A percentile compares a stretch with the other conserved stretches of the same genome.
Conservation (phyloP, 2,888 invertebrate genomes). For the Hirtodrosophila duncani region DNA sequence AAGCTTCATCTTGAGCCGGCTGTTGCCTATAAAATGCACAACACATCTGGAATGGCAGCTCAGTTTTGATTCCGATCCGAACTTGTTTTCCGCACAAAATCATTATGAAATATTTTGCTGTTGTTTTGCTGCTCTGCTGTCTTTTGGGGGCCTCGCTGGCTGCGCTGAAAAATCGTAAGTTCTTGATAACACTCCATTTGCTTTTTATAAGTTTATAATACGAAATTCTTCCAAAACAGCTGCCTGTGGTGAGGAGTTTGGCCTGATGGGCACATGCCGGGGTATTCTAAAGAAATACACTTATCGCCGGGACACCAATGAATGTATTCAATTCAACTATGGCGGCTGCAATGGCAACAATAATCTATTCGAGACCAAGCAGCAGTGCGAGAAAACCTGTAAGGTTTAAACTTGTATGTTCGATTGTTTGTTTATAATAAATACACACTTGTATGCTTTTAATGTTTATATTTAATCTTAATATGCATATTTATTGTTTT, state of each 20-base stretch:
- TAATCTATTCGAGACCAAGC: constrained; percentile 84
- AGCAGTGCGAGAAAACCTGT: constrained; percentile 82
- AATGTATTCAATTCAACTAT: constrained; percentile 86
- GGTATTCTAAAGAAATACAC: constrained; percentile 24
- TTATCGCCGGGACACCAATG: constrained; percentile 39
- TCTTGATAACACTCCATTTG: not conserved
- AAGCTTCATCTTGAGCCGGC: constrained; percentile 42
- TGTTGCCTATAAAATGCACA: constrained; percentile 48
- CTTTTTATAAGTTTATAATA: not conserved
- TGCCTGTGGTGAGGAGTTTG: constrained; percentile 51
- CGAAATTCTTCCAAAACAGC: constrained; percentile 16
- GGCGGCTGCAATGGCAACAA: constrained; percentile 86
- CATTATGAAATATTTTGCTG: constrained; percentile 56
- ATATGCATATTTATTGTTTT: constrained; percentile 25
- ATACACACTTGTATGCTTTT: constrained; percentile 10
- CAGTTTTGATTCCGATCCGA: constrained; percentile 32
- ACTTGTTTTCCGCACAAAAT: constrained; percentile 5
- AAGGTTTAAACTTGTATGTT: constrained; percentile 33
- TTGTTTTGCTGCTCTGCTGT: constrained; percentile 38
- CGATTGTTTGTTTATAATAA: constrained; percentile 13
- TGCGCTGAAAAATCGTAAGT: constrained; percentile 46
- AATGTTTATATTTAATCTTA: constrained; percentile 17
- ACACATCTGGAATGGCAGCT: constrained; percentile 1
- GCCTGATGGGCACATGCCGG: constrained; percentile 34
- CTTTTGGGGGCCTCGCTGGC: constrained; percentile 42